Evolutionary conservation across 2,797 vertebrate genomes (phyloP), one percentile per base, ranked within the genome.

Genomic region (Avahi laniger): DNA sequence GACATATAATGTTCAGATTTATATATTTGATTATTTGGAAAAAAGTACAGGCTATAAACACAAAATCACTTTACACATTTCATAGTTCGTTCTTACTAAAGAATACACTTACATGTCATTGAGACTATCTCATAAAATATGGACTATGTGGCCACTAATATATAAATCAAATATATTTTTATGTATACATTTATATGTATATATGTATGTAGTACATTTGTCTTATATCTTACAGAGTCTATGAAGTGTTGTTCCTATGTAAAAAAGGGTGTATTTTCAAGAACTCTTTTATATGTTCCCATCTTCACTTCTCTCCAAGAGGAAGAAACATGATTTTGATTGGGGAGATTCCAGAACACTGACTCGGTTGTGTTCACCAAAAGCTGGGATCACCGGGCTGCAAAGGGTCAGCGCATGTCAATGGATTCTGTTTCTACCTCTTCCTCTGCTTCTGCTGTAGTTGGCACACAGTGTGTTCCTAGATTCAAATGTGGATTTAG

Each of bases 61-160:
- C 30, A 59, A 92, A 86, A 65, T 75, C 80, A 83, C 2, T 75
- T 50, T 69, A 59, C 7, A 48, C 24, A 70, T 72, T 59, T 85
- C 8, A 26, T 52, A 43, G 72, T 50, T 91, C 28, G 48, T 35
- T 82, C 28, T 91, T 79, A 48, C 61, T 93, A 28, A 43, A 50
- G 82, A 78, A 41, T 52, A 54, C 1, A 61, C 11, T 61, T 79
- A 18, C 0, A 6, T 79, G 78, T 20, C 12, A 65, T 24, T 59
- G 14, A 14, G 28, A 30, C 10, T 75, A 18, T 80, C 20, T 48
- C 1, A 69, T 50, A 70, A 90, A 82, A 33, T 90, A 63, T 26
- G 7, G 30, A 41, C 14, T 33, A 5, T 48, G 43, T 4, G 14
- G 5, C 20, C 75, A 84, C 17, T 65, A 18, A 78, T 38, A 43